phyloP scores from a whole-genome alignment of 2,797 vertebrate species.

The Galaxias olidus region DNA sequence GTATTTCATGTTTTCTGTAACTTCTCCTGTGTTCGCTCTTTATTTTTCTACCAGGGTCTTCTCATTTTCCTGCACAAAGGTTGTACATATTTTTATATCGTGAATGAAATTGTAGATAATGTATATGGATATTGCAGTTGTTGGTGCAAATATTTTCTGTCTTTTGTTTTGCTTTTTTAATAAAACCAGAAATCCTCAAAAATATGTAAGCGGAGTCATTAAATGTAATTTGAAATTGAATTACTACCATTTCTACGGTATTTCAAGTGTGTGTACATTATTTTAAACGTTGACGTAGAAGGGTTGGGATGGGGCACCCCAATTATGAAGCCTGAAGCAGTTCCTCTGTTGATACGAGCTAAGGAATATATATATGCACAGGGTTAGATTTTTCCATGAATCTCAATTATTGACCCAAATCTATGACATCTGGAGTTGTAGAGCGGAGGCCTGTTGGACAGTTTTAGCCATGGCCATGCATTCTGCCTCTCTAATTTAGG shows the following conservation, averaged over 20 bases:
- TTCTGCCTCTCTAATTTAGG: constrained; percentile 45
- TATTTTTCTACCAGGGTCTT: constrained; percentile 91
- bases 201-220: constrained; percentile 21
- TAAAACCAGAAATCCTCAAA: constrained; percentile 73
- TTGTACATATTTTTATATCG: constrained; percentile 86
- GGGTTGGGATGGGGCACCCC: neutral
- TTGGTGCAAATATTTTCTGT: constrained; percentile 72
- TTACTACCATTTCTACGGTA: neutral
- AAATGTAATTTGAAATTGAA: constrained; percentile 29
- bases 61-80: constrained; percentile 87
- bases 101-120: constrained; percentile 78
- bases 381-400: constrained; percentile 21
- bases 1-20: constrained; percentile 57
- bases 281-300: constrained; percentile 5
- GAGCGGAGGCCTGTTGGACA: constrained; percentile 12
- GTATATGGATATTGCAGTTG: constrained; percentile 65
- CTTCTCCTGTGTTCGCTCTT: constrained; percentile 65
- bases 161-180: constrained; percentile 89
- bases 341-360: neutral
- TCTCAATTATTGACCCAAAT: constrained; percentile 38
- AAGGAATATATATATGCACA: neutral
- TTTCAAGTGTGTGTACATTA: neutral
- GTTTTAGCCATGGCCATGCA: constrained; percentile 35
- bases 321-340: constrained; percentile 3
- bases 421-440: constrained; percentile 38